Percentiles rank a stretch among this genome's conserved stretches.
phyloP scores from a whole-genome alignment of 2,797 vertebrate genomes.

The Botia almorhae region DNA sequence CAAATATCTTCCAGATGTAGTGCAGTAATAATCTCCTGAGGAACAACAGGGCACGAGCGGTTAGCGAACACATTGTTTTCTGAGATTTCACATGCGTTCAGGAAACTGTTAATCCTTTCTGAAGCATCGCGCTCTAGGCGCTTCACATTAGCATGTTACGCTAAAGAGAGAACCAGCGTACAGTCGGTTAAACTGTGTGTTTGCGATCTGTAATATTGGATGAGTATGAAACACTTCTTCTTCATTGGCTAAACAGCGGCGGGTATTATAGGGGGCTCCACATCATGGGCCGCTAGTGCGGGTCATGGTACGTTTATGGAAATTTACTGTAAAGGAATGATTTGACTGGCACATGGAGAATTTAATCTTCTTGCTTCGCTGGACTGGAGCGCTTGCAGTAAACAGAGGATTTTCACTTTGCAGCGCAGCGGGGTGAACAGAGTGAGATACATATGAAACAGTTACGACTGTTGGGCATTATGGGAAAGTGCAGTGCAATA shows the following conservation, averaged over 20 bases:
- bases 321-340: conserved; percentile 25
- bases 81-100: conserved; percentile 12
- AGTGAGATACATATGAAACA: conserved; percentile 23
- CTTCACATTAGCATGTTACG: background rate
- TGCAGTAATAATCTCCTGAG: conserved; percentile 51
- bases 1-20: conserved; percentile 66
- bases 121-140: background rate
- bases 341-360: conserved; percentile 9
- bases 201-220: conserved; percentile 4
- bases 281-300: conserved; percentile 28
- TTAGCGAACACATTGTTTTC: conserved; percentile 26
- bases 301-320: conserved; percentile 45
- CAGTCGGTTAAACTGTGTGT: conserved; percentile 5
- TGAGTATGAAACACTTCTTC: conserved; percentile 27
- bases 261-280: conserved; percentile 35
- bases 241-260: conserved; percentile 26
- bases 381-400: conserved; percentile 23
- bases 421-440: conserved; percentile 3
- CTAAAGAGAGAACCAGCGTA: background rate
- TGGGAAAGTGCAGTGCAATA: background rate
- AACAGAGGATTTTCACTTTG: conserved; percentile 45
- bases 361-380: conserved; percentile 6
- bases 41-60: conserved; percentile 29
- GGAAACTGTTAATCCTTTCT: background rate
- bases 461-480: conserved; percentile 31